Conservation (phyloP, 2,888 invertebrate species). For the Caenorhabditis macrosperma region DNA sequence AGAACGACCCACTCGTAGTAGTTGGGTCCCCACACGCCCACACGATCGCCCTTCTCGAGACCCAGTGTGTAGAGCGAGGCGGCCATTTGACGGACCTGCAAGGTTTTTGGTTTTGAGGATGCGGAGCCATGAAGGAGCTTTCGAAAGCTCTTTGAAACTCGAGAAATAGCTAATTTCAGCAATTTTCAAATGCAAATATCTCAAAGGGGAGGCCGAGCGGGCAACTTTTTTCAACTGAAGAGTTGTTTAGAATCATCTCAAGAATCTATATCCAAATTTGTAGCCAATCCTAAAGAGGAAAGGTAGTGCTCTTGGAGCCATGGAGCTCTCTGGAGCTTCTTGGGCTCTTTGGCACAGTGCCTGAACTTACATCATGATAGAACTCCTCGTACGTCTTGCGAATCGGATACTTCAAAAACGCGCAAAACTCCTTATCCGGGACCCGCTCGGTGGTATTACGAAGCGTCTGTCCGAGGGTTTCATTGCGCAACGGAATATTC, state of each 20-base stretch:
- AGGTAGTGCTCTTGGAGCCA: too few relatives aligned
- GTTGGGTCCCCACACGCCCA: conserved; percentile 91
- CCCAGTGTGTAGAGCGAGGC: conserved; percentile 83
- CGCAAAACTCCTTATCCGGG: conserved; percentile 76
- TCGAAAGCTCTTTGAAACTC: background rate
- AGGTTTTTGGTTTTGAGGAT: too few relatives aligned
- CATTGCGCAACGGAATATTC: conserved; percentile 68
- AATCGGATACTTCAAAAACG: conserved; percentile 70
- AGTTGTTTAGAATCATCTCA: too few relatives aligned
- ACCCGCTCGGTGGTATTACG: conserved; percentile 70
- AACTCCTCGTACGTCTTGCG: conserved; percentile 77
- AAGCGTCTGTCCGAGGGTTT: conserved; percentile 76
- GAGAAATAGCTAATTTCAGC: background rate
- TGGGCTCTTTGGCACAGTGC: too few relatives aligned
- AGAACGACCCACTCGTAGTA: conserved; percentile 86
- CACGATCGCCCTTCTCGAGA: conserved; percentile 85
- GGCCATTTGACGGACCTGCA: conserved; percentile 57
- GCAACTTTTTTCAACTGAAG: too few relatives aligned
- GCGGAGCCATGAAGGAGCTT: too few relatives aligned
- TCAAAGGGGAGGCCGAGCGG: too few relatives aligned
- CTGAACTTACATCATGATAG: conserved; percentile 75
- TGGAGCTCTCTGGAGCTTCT: background rate
- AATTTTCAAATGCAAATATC: too few relatives aligned
- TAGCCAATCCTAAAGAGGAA: too few relatives aligned
- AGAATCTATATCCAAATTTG: too few relatives aligned